Evolutionary conservation across 2,888 invertebrate genomes (phyloP), one percentile per base, ranked within the genome.

Genomic region (Drepanosiphum platanoidis): DNA sequence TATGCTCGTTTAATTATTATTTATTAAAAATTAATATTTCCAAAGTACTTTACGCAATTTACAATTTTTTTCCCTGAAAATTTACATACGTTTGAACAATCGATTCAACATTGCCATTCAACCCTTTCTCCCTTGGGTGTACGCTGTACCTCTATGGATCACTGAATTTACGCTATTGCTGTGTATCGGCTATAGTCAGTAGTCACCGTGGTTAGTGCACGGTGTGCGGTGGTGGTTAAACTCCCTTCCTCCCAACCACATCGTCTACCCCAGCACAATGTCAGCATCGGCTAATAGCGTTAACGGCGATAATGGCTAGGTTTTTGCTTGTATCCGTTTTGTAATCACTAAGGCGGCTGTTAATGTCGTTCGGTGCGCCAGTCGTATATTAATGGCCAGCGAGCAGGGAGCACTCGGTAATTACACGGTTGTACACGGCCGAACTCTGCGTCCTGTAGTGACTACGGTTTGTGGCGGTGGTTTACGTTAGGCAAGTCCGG

Each of bases 291-390:
- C 68, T 77, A 84, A 77, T 68, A 77, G 84, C 68, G 84, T 84
- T 84, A 68, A 75, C 77, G 36, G 84, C 75, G 77, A 84, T 84
- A 84, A 84, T 84, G 77, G 77, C 75, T 39, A 64, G 84, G 84
- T 84, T 84, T 84, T 84, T 84, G 77, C 84, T 75, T 77, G 68
- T 84, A 84, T 75, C 75, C 84, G 77, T 84, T 84, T 84, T 77
- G 81, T 84, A 77, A 84, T 84, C 84, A 77, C 75, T 66, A 66
- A 75, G 66, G 83, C 75, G 66, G 75, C 83, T 75, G 83, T 75
- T 83, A 75, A 68, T 66, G 83, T 83, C 77, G 84, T 84, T 84
- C 75, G 52, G 75, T 83, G 84, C 39, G 68, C 68, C 68, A 22
- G 84, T 84, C 75, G 39, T 84, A 70, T 77, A 84, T 68, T 84